Percentiles rank a stretch among this genome's conserved stretches.
Evolutionary conservation across 2,113 vertebrate genomes (phyloP).

Genomic region (Climacteris rufus): DNA sequence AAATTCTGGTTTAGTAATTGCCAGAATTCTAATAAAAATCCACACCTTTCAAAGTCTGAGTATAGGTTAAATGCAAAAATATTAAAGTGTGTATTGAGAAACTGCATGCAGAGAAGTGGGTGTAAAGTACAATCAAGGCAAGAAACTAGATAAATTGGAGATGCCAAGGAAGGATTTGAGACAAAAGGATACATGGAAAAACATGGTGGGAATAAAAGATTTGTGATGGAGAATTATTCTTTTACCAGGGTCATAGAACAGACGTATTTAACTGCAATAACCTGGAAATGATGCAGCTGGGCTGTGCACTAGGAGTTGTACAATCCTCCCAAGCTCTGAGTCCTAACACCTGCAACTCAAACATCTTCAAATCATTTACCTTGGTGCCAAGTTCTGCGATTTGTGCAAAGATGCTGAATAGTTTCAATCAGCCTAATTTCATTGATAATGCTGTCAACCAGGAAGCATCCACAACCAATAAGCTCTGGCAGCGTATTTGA

Average conservation of each 20-base stretch:
- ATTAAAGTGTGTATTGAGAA: not conserved
- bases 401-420: not conserved
- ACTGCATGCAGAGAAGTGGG: not conserved
- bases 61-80: not conserved
- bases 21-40: not conserved
- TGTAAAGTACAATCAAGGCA: not conserved
- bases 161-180: not conserved
- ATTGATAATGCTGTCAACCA: not conserved
- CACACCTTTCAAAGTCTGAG: not conserved
- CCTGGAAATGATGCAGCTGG: not conserved
- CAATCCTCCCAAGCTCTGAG: not conserved
- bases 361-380: not conserved
- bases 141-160: not conserved
- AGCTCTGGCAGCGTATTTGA: not conserved
- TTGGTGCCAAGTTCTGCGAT: not conserved
- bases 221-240: not conserved
- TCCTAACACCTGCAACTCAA: not conserved
- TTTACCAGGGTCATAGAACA: not conserved
- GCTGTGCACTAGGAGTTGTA: not conserved
- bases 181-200: not conserved
- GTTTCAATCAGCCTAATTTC: not conserved
- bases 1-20: not conserved
- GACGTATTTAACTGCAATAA: not conserved
- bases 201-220: not conserved
- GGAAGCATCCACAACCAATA: not conserved